phyloP scores from a whole-genome alignment of 2,888 invertebrate species.

The Sphaerophoria taeniata region DNA sequence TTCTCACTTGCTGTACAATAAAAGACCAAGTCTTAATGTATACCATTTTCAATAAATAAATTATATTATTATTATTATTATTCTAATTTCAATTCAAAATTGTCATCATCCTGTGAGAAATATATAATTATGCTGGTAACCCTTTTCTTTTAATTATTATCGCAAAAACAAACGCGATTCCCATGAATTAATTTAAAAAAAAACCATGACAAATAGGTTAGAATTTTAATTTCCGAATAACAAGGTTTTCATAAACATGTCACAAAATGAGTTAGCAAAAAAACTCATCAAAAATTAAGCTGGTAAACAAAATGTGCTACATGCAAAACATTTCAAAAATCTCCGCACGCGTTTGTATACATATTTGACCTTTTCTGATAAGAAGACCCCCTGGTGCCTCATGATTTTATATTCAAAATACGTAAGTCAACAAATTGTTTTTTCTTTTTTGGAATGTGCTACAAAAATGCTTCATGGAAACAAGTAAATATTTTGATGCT shows the following conservation, averaged over 20 bases:
- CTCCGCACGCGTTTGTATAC: background rate
- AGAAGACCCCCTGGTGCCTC: background rate
- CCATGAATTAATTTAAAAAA: too few species aligned
- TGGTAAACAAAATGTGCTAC: conserved; percentile 1
- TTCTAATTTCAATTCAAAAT: too few species aligned
- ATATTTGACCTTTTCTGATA: conserved; percentile 2
- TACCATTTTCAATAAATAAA: too few species aligned
- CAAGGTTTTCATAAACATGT: background rate
- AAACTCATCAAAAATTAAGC: background rate
- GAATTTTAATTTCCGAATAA: background rate
- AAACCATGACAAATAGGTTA: background rate
- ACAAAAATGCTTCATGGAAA: background rate
- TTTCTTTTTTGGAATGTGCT: background rate
- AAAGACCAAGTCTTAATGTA: too few species aligned
- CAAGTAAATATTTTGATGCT: conserved; percentile 1
- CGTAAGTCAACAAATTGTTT: background rate
- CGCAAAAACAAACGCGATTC: too few species aligned
- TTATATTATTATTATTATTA: too few species aligned
- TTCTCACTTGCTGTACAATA: too few species aligned
- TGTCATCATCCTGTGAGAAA: too few species aligned
- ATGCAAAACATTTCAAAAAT: background rate
- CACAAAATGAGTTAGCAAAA: background rate
- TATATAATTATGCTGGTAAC: too few species aligned
- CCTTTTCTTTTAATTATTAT: too few species aligned
- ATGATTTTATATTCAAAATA: conserved; percentile 6